Conservation (phyloP, 1,140 invertebrate species). For the Anagrus nilaparvatae region DNA sequence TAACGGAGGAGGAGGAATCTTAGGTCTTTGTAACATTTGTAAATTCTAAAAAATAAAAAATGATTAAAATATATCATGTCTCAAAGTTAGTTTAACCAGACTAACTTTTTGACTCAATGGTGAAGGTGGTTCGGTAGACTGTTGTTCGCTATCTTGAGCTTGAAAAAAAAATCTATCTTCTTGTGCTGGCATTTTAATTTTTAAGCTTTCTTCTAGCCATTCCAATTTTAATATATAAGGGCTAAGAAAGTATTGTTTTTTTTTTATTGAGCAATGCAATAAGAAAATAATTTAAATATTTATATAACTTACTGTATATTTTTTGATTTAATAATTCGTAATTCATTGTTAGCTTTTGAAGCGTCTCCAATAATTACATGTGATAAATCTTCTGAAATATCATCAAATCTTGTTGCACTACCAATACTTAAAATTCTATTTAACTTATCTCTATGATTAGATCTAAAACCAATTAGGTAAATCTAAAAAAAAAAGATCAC, state of each 20-base stretch:
- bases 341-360: constrained; percentile 35
- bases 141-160: constrained; percentile 23
- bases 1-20: constrained; percentile 21
- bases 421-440: constrained; percentile 66
- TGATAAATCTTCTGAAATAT: constrained; percentile 63
- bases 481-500: constrained; percentile 35
- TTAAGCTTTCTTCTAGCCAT: constrained; percentile 68
- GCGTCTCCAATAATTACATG: constrained; percentile 66
- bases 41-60: constrained; percentile 31
- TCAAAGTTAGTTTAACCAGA: constrained; percentile 1
- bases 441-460: constrained; percentile 59
- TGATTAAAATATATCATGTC: neutral
- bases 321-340: constrained; percentile 37
- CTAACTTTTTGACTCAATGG: constrained; percentile 51
- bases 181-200: constrained; percentile 45
- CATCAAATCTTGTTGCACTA: constrained; percentile 69
- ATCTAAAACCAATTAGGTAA: constrained; percentile 55
- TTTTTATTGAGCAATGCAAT: constrained; percentile 7
- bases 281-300: constrained; percentile 6
- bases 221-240: constrained; percentile 54
- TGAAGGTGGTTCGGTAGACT: constrained; percentile 41
- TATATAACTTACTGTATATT: constrained; percentile 27
- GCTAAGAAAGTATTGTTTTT: constrained; percentile 33
- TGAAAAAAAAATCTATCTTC: constrained; percentile 46
- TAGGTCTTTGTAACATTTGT: constrained; percentile 31